Evolutionary conservation across 2,888 invertebrate species (phyloP).

Genomic region (Caenorhabditis sp.): DNA sequence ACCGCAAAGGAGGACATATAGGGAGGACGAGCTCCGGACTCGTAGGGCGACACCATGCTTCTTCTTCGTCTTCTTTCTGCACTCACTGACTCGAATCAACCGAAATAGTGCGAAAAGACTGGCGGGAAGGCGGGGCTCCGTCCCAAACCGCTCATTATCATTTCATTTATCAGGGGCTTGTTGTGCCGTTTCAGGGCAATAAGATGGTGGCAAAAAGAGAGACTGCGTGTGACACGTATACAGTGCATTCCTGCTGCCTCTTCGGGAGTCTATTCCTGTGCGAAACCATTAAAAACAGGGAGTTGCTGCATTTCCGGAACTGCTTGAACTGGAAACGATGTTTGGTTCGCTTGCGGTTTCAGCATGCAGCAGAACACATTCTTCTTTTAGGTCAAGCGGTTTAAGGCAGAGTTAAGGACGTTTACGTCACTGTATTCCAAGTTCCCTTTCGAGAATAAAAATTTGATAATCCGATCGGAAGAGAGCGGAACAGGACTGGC

Average conservation of each 20-base stretch:
- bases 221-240: conserved; percentile 14
- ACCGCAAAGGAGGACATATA: conserved; percentile 57
- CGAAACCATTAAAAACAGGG: conserved; percentile 10
- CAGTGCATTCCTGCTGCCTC: conserved; percentile 25
- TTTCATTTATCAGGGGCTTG: conserved; percentile 14
- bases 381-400: conserved; percentile 39
- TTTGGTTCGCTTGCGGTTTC: not conserved
- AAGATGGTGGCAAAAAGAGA: conserved; percentile 10
- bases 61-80: conserved; percentile 13
- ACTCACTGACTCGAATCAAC: conserved; percentile 32
- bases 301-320: conserved; percentile 15
- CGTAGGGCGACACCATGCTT: conserved; percentile 48
- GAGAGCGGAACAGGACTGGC: conserved; percentile 21
- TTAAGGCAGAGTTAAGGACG: conserved; percentile 19
- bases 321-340: conserved; percentile 5
- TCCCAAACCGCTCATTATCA: conserved; percentile 45
- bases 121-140: conserved; percentile 30
- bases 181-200: conserved; percentile 19
- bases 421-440: conserved; percentile 27
- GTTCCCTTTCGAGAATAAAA: conserved; percentile 19
- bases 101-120: conserved; percentile 19
- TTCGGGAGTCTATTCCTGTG: conserved; percentile 35
- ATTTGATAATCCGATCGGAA: conserved; percentile 17
- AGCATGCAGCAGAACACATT: conserved; percentile 5
- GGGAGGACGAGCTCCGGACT: conserved; percentile 42